These are phyloP conservation scores for Lycocerus yunnanus DNA, from an alignment of 2,888 invertebrate genomes.

Conservation along the genomic window DNA sequence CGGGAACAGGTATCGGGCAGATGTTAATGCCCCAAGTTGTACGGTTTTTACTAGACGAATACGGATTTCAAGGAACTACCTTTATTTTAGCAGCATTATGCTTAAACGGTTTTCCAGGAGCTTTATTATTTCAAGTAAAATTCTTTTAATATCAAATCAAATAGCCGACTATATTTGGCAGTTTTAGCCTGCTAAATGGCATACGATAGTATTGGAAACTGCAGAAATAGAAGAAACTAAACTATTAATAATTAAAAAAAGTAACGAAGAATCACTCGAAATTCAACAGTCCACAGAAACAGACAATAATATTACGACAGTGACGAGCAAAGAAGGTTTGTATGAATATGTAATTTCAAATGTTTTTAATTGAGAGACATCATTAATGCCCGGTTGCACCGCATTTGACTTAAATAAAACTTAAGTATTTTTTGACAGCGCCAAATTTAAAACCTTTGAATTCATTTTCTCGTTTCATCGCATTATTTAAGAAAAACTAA, in stretches of 20 bases:
- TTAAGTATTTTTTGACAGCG: too few species aligned
- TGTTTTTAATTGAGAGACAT: neutral
- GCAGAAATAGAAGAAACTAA: constrained; percentile 6
- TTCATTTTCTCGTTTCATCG: too few species aligned
- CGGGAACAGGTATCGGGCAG: constrained; percentile 77
- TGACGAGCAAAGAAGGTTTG: neutral
- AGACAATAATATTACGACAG: neutral
- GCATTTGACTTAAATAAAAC: too few species aligned
- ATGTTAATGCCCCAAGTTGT: constrained; percentile 76
- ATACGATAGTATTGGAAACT: constrained; percentile 50
- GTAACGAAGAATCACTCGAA: neutral
- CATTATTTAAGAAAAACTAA: too few species aligned
- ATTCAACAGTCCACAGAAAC: neutral
- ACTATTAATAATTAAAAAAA: constrained; percentile 8
- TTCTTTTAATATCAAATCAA: constrained; percentile 15
- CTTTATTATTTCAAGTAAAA: constrained; percentile 60
- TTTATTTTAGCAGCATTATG: constrained; percentile 67
- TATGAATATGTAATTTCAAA: neutral
- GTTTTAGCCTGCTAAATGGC: constrained; percentile 65
- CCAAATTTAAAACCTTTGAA: too few species aligned
- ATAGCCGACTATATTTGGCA: constrained; percentile 11
- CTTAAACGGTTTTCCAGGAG: constrained; percentile 61
- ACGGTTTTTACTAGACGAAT: constrained; percentile 65
- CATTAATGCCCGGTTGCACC: too few species aligned
- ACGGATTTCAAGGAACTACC: constrained; percentile 68